Evolutionary conservation across 2,113 vertebrate genomes (phyloP), one percentile per base, ranked within the genome.

Genomic region (Anolis carolinensis): DNA sequence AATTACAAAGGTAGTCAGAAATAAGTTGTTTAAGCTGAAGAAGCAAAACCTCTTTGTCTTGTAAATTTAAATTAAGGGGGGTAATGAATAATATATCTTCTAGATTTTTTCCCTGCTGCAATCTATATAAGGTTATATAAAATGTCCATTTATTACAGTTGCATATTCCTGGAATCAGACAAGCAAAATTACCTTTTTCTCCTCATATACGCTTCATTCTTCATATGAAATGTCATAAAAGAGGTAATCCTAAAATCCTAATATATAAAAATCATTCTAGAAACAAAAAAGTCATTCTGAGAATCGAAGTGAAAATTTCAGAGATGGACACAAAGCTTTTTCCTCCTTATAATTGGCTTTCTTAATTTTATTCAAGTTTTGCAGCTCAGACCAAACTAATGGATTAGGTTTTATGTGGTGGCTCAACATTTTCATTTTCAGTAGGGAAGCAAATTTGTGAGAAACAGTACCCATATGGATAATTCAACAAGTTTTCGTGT

Each of bases 131-230:
- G 90, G 93, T 91, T 94, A 94, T 93, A 95, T 94, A 94, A 93
- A 95, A 93, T 81, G 92, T 93, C 93, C 93, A 95, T 93, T 94
- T 95, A 93, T 95, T 95, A 94, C 89, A 93, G 91, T 92, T 91
- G 91, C 91, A 93, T 76, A 90, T 94, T 89, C 89, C 80, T 89
- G 90, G 87, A 87, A 95, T 91, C 89, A 94, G 92, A 95, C 92
- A 93, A 91, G 91, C 90, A 94, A 94, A 95, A 95, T 95, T 95
- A 93, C 90, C 83, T 90, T 88, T 92, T 74, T 87, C 90, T 86
- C 48, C 23, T 89, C 86, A 90, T 92, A 88, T 75, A 93, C 82
- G 91, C 78, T 90, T 93, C 92, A 93, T 94, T 94, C 93, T 93
- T 94, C 92, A 94, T 68, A 87, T 0, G 0, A 91, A 92, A 93